phyloP scores from a whole-genome alignment of 2,888 invertebrate genomes.

The Calliphora vomitoria region DNA sequence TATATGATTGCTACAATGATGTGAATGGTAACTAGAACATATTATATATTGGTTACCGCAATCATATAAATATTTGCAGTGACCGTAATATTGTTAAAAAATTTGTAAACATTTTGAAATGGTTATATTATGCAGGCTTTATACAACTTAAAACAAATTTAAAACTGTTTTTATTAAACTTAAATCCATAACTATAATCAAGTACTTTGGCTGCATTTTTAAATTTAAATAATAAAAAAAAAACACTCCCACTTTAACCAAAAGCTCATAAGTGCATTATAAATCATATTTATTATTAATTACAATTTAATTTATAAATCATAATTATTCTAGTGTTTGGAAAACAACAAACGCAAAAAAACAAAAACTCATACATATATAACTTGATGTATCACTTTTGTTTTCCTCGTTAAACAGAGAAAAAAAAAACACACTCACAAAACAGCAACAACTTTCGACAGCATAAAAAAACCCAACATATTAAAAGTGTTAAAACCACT shows the following conservation, averaged over 20 bases:
- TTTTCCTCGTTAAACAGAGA: constrained; percentile 15
- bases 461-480: constrained; percentile 70
- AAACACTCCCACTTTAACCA: background rate
- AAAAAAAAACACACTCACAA: constrained; percentile 11
- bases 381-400: constrained; percentile 64
- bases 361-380: constrained; percentile 46
- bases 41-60: too few species aligned
- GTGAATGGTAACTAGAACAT: too few species aligned
- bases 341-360: constrained; percentile 20
- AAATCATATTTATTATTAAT: constrained; percentile 60
- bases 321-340: constrained; percentile 48
- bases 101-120: too few species aligned
- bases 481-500: constrained; percentile 75
- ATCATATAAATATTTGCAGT: too few species aligned
- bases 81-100: too few species aligned
- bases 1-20: too few species aligned
- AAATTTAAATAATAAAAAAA: background rate
- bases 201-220: too few species aligned
- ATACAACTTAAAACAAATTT: too few species aligned
- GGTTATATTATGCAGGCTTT: too few species aligned
- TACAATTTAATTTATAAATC: constrained; percentile 59
- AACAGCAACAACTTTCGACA: constrained; percentile 43
- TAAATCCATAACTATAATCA: too few species aligned
- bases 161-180: too few species aligned
- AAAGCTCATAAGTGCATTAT: constrained; percentile 5